Base-by-base conservation (phyloP, 2,797 vertebrate genomes). In the Phataginus tetradactyla region DNA sequence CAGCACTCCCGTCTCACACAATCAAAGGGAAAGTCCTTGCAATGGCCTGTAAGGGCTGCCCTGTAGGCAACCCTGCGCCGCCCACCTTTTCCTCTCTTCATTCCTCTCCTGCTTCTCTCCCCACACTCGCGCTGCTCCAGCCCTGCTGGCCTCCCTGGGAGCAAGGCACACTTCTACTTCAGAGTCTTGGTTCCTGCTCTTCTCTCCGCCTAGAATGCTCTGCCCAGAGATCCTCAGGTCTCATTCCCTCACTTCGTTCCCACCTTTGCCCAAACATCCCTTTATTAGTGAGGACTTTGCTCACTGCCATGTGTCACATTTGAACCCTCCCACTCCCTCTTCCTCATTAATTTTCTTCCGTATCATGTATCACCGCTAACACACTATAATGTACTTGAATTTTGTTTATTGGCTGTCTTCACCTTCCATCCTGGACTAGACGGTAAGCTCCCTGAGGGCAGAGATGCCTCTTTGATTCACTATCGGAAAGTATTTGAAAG, bases 81-180 rank as follows among this genome's bases (percentile, higher is more conserved):
- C 59, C 39, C 37, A 64, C 21, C 8, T 4, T 32, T 32, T 39
- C 34, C 45, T 49, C 64, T 37, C 27, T 57, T 8, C 29, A 49
- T 51, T 78, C 64, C 17, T 63, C 23, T 27, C 61, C 18, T 74
- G 13, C 39, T 34, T 49, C 53, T 29, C 34, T 59, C 13, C 3
- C 20, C 9, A 21, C 15, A 13, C 21, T 77, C 49, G 45, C 0
- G 0, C 68, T 5, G 10, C 61, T 57, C 42, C 51, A 21, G n/a
- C 21, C 23, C 14, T 10, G 7, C 45, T 64, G 59, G 29, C 74
- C 53, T 93, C 25, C 59, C 27, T 25, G 61, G 3, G 6, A 21
- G 15, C 7, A 37, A 57, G 49, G 34, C 59, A 14, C 21, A 17
- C 12, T n/a, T 72, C 57, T 11, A 32, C 17, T 23, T 63, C 39